Evolutionary conservation across 2,113 vertebrate genomes (phyloP).

Genomic region (Naja naja): DNA sequence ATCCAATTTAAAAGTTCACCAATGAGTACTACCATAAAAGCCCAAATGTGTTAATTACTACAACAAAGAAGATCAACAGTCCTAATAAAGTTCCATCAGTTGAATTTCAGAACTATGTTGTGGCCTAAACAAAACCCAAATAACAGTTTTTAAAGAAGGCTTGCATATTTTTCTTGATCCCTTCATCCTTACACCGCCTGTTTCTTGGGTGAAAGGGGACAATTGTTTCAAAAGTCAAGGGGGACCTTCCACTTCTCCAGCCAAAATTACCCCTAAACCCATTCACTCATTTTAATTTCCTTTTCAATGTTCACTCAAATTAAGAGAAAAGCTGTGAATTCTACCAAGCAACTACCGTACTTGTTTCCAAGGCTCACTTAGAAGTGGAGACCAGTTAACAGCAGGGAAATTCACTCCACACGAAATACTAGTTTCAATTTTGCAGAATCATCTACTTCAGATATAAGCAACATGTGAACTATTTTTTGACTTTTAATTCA

Average conservation of each 20-base stretch:
- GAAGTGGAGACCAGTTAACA: background rate
- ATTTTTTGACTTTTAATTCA: background rate
- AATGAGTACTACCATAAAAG: background rate
- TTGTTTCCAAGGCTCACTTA: background rate
- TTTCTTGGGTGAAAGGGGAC: constrained; percentile 36
- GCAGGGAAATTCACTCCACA: background rate
- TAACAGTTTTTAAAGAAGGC: background rate
- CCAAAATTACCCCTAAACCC: background rate
- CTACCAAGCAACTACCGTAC: background rate
- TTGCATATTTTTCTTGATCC: background rate
- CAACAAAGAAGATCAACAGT: background rate
- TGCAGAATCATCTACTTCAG: background rate
- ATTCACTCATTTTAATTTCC: background rate
- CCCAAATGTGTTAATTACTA: background rate
- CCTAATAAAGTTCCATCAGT: background rate
- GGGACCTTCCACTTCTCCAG: background rate
- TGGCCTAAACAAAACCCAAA: background rate
- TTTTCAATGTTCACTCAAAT: constrained; percentile 2
- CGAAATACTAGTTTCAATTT: background rate
- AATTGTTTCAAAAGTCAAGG: constrained; percentile 31
- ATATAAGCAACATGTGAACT: background rate
- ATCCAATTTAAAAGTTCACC: background rate
- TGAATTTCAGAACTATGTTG: background rate
- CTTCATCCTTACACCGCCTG: constrained; percentile 5
- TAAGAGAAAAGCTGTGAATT: background rate